Conservation (phyloP, 2,113 vertebrate genomes). For the Uropsilus gracilis region DNA sequence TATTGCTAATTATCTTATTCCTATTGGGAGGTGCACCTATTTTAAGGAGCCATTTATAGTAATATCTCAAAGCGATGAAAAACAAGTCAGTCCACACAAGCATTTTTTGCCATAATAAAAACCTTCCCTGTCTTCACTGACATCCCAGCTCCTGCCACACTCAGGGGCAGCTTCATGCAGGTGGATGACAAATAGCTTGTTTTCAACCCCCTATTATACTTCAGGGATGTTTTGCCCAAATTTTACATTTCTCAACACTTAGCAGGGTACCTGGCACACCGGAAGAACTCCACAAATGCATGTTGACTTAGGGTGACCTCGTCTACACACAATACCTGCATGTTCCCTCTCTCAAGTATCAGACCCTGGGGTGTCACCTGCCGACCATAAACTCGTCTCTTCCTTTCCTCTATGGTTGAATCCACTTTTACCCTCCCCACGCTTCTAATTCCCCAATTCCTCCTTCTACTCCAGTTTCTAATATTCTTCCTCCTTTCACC, state of each 20-base stretch:
- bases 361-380: background rate
- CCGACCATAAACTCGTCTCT: background rate
- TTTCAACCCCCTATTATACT: background rate
- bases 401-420: background rate
- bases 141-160: background rate
- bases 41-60: conserved; percentile 67
- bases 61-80: conserved; percentile 12
- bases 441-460: background rate
- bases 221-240: background rate
- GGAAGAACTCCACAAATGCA: background rate
- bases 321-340: conserved; percentile 1
- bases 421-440: background rate
- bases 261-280: background rate
- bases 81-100: conserved; percentile 42
- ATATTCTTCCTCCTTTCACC: background rate
- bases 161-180: background rate
- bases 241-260: background rate
- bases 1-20: conserved; percentile 73
- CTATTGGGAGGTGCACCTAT: conserved; percentile 57
- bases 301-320: background rate
- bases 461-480: conserved; percentile 30
- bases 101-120: background rate
- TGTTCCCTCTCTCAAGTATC: background rate
- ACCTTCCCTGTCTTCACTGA: background rate
- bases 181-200: background rate